Conservation (phyloP, 2,797 vertebrate genomes). For the Chaetophractus vellerosus region DNA sequence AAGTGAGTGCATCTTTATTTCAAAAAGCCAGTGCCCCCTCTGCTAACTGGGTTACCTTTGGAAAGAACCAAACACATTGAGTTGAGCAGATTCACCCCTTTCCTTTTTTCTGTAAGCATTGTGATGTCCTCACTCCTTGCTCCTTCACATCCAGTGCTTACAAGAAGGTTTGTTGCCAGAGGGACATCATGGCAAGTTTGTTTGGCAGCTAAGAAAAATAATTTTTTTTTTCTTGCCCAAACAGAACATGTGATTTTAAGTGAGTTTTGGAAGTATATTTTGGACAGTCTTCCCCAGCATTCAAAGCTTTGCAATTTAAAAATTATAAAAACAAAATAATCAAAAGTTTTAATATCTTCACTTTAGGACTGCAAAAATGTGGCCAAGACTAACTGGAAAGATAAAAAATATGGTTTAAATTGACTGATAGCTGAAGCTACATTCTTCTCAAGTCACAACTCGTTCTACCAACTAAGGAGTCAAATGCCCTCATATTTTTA, state of each 20-base stretch:
- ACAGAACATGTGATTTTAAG: background rate
- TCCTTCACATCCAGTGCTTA: background rate
- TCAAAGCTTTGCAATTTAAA: background rate
- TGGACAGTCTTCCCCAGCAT: background rate
- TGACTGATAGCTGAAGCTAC: accelerated
- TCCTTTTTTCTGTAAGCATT: background rate
- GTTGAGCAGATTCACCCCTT: background rate
- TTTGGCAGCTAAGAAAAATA: accelerated
- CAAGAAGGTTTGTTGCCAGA: background rate
- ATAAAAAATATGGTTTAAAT: too few relatives aligned
- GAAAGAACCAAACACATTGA: background rate
- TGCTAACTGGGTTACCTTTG: background rate
- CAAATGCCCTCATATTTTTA: too few relatives aligned
- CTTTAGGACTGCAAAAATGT: accelerated
- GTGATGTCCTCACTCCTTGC: background rate
- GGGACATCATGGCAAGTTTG: background rate
- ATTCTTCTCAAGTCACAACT: background rate
- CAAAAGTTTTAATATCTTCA: background rate
- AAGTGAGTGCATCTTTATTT: background rate
- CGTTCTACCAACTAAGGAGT: too few relatives aligned
- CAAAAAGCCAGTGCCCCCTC: background rate
- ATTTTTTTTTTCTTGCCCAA: too few relatives aligned
- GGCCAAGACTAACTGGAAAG: accelerated
- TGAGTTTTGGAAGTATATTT: too few relatives aligned
- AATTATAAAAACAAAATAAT: too few relatives aligned